These are phyloP conservation scores for Thunnus thynnus DNA, from an alignment of 2,113 vertebrate genomes.

Conservation along the genomic window DNA sequence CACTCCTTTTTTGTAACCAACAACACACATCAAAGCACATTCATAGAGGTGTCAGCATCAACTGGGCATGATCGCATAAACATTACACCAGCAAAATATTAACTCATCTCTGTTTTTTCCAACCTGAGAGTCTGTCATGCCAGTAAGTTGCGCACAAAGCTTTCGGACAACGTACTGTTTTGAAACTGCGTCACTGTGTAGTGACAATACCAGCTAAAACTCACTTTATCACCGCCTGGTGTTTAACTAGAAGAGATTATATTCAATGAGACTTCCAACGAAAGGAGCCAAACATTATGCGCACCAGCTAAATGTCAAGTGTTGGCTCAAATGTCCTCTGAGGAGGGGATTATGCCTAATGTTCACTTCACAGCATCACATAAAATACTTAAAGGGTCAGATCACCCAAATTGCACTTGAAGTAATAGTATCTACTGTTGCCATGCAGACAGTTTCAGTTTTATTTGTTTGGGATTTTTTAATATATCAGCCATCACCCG, in stretches of 20 bases:
- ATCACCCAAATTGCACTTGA: not conserved
- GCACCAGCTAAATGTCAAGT: slow-evolving; percentile 19
- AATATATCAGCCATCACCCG: too few relatives aligned
- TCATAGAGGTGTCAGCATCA: not conserved
- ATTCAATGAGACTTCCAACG: not conserved
- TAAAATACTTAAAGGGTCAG: not conserved
- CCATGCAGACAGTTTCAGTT: not conserved
- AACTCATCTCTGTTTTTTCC: slow-evolving; percentile 1
- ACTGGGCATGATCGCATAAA: not conserved
- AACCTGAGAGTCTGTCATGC: not conserved
- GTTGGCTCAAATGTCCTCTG: not conserved
- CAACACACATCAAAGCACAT: not conserved
- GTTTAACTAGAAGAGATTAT: slow-evolving; percentile 39
- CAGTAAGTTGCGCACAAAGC: not conserved
- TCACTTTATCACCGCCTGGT: slow-evolving; percentile 33
- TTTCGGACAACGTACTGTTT: slow-evolving; percentile 2
- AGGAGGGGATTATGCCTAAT: slow-evolving; percentile 12
- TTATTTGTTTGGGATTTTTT: not conserved
- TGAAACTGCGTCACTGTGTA: not conserved
- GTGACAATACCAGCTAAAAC: slow-evolving; percentile 38
- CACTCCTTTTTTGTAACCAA: not conserved
- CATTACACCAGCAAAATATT: slow-evolving; percentile 25
- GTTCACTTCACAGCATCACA: not conserved
- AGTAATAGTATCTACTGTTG: not conserved
- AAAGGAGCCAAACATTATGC: slow-evolving; percentile 7